These are phyloP conservation scores for Scaptodrosophila lebanonensis DNA, from an alignment of 1,140 invertebrate genomes.

Conservation along the genomic window DNA sequence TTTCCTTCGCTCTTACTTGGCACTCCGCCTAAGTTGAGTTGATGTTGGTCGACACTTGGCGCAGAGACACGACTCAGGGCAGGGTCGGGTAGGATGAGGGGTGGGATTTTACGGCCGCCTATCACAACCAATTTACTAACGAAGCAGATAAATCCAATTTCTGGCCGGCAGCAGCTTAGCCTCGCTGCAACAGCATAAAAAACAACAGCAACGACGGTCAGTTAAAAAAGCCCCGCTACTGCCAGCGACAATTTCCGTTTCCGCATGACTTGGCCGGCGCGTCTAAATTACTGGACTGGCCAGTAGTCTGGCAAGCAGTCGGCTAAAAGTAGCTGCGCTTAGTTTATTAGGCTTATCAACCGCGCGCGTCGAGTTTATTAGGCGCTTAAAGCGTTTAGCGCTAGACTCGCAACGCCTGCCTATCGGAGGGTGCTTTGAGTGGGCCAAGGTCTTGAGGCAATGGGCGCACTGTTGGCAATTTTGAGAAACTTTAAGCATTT, in stretches of 20 bases:
- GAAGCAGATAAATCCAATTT: slow-evolving; percentile 75
- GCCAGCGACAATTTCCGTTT: slow-evolving; percentile 63
- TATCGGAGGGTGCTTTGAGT: no score
- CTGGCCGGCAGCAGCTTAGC: slow-evolving; percentile 51
- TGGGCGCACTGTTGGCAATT: no score
- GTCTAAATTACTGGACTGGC: slow-evolving; percentile 32
- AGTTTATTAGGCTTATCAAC: slow-evolving; percentile 59
- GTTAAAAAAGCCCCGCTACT: slow-evolving; percentile 36
- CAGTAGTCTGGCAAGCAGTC: no score
- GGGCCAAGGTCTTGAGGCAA: slow-evolving; percentile 10
- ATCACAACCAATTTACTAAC: slow-evolving; percentile 76
- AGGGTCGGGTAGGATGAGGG: slow-evolving; percentile 11
- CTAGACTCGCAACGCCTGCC: not conserved
- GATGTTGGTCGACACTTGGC: no score
- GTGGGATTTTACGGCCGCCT: slow-evolving; percentile 52
- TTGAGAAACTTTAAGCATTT: not conserved
- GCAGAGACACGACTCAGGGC: not conserved
- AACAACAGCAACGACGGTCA: slow-evolving; percentile 11
- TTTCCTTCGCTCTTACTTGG: no score
- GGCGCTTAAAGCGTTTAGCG: slow-evolving; percentile 41
- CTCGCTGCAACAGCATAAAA: slow-evolving; percentile 11
- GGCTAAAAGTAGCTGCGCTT: slow-evolving; percentile 16
- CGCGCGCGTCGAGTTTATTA: slow-evolving; percentile 37
- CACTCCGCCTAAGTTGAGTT: slow-evolving; percentile 44
- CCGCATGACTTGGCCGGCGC: slow-evolving; percentile 45